Base-by-base conservation (phyloP, 2,888 invertebrate species). In the Matsumyia berberina region DNA sequence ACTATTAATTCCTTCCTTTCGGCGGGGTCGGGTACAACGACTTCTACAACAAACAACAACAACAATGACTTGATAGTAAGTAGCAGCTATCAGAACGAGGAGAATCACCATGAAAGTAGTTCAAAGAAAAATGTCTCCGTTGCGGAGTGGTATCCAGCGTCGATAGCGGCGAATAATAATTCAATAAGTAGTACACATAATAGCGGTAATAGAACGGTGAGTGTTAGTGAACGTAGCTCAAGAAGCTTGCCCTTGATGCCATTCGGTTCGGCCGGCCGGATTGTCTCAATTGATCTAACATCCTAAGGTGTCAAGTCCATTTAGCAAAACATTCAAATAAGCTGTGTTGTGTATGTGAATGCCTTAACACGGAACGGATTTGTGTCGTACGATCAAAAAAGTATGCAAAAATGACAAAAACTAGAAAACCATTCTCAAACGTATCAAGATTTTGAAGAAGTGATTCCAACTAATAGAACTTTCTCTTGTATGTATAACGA, bases 271-370 rank as follows among this genome's bases (percentile, higher is more conserved):
- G 87, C 89, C 55, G 88, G 88, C 77, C 90, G 89, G 55, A 88
- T 90, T 80, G 88, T 90, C 86, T 91, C 91, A 62, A 91, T 91
- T 85, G 91, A 91, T 88, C 88, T 91, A 87, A 91, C 91, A 70
- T 90, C 91, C 83, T 91, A 90, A 89, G 57, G 7, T 3, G 24
- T 8, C 17, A 9, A 19, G 3, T 29, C 19, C 33, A 33, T 35
- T 31, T 70, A 49, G 35, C 39, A 60, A 66, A 66, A 37, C 33
- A 51, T 44, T 46, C 33, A n/a, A 29, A 51, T 62, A 19, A 53
- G 53, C 49, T 72, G 9, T 51, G 51, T 60, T 62, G 37, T 35
- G 44, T 7, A 57, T 31, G 19, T 33, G 12, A 57, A n/a, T 42
- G 29, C 37, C 37, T 19, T 33, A 49, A 58, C 29, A 24, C 42